phyloP scores from a whole-genome alignment of 30 jellyfish, hydroid and myxozoan genomes.

The Pseudorhiza aurosa region DNA sequence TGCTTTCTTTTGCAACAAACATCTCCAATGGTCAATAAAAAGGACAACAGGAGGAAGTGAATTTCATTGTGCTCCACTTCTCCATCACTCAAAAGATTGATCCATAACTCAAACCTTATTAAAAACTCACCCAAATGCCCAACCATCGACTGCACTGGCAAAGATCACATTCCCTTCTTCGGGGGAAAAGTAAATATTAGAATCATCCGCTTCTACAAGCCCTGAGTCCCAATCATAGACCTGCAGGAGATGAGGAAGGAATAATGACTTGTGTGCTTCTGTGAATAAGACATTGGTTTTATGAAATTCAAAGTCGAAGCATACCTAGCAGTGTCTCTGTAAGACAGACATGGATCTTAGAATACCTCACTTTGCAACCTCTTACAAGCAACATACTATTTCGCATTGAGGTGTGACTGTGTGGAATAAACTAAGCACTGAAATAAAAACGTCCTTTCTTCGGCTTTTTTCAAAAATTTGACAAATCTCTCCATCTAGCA shows the following conservation, averaged over 20 bases:
- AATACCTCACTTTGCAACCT: conserved; percentile 24
- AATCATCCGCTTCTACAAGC: conserved; percentile 94
- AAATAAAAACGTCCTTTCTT: not conserved
- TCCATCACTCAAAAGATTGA: too few relatives aligned
- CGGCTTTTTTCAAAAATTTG: not conserved
- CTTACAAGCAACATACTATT: not conserved
- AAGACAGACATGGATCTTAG: conserved; percentile 11
- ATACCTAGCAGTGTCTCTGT: conserved; percentile 14
- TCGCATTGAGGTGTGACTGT: not conserved
- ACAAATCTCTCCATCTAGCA: too few relatives aligned
- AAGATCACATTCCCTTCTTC: conserved; percentile 95
- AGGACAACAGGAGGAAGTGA: too few relatives aligned
- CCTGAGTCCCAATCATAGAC: conserved; percentile 98
- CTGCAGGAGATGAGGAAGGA: conserved; percentile 15
- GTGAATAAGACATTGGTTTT: not conserved
- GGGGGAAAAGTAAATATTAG: conserved; percentile 92
- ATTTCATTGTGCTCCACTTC: too few relatives aligned
- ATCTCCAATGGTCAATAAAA: too few relatives aligned
- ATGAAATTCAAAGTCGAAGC: not conserved
- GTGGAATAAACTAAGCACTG: not conserved
- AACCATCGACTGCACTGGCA: conserved; percentile 97
- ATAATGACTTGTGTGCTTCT: not conserved
- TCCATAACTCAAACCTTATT: too few relatives aligned
- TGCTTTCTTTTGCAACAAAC: too few relatives aligned
- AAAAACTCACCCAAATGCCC: conserved; percentile 96